Percentiles rank a stretch among this genome's conserved stretches.
Evolutionary conservation across 2,797 vertebrate genomes (phyloP).

Genomic region (Danio aesculapii): DNA sequence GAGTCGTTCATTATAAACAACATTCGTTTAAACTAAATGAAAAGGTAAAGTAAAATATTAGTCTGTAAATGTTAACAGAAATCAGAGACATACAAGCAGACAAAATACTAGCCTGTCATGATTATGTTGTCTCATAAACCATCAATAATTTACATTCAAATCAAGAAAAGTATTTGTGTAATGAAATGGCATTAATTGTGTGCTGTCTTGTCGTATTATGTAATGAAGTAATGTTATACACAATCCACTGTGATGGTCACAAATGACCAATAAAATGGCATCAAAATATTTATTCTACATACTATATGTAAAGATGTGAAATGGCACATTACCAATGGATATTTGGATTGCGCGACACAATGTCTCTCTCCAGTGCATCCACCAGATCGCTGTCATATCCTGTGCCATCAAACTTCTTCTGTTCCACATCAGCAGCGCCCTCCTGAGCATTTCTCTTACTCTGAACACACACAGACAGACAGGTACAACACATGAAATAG

Average conservation of each 20-base stretch:
- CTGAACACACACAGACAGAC: conserved; percentile 68
- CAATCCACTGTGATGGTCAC: neutral
- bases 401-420: conserved; percentile 90
- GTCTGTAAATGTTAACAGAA: no score
- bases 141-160: no score
- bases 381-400: conserved; percentile 93
- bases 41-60: no score
- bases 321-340: conserved; percentile 86
- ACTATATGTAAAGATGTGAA: neutral
- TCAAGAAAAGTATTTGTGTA: no score
- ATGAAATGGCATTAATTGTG: no score
- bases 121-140: no score
- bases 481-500: neutral
- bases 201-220: no score
- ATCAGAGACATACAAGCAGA: no score
- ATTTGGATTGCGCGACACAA: conserved; percentile 94
- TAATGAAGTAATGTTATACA: no score
- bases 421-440: conserved; percentile 80
- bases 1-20: no score
- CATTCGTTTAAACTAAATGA: no score
- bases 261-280: neutral
- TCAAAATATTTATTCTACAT: neutral
- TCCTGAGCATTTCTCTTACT: conserved; percentile 87
- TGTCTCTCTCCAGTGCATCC: conserved; percentile 94
- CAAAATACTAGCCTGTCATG: no score